These are phyloP conservation scores for Mionectes macconnelli DNA, from an alignment of 2,113 vertebrate genomes.

Conservation along the genomic window DNA sequence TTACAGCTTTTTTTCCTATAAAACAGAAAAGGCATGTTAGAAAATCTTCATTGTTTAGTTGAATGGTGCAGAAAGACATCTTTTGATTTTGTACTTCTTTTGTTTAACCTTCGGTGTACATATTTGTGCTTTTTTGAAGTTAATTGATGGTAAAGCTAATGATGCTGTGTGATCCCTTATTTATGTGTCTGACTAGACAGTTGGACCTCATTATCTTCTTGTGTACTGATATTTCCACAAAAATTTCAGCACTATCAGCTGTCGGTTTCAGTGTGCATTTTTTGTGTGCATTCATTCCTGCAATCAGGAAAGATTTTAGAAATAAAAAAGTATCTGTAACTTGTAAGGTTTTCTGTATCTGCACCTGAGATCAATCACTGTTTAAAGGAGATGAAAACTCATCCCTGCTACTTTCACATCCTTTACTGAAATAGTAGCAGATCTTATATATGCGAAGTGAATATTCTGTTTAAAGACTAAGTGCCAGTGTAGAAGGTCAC, in stretches of 20 bases:
- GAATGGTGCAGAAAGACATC: neutral
- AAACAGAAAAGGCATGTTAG: neutral
- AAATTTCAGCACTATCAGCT: neutral
- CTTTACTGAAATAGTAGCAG: neutral
- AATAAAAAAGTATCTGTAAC: neutral
- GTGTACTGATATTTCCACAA: neutral
- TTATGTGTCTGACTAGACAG: neutral
- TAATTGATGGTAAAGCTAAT: neutral
- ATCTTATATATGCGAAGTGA: neutral
- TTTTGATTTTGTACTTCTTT: neutral
- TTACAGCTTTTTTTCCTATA: neutral
- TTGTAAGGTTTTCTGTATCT: neutral
- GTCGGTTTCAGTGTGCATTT: accelerated
- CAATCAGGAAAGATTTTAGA: neutral
- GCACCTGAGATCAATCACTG: neutral
- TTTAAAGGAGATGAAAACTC: neutral
- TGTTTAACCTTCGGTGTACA: neutral
- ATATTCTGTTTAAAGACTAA: neutral
- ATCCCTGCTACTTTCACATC: neutral
- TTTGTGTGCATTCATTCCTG: too few relatives aligned
- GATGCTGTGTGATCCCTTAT: neutral
- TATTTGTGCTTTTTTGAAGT: neutral
- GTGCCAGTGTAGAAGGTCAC: neutral
- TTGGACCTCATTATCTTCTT: neutral
- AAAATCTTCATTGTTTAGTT: neutral